These are phyloP conservation scores for fruit fly (Drosophila melanogaster) DNA, from an alignment of 1,140 invertebrate species.

Conservation along the genomic window Release_6_plus_ISO1_MT NC_004354.4:7975501-7976000, in stretches of 20 bases:
- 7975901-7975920: slow-evolving; percentile 19
- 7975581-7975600: slow-evolving; percentile 29
- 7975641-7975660: slow-evolving; percentile 20
- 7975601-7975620: slow-evolving; percentile 71
- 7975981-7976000: not conserved
- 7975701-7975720: slow-evolving; percentile 14
- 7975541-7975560: slow-evolving; percentile 59
- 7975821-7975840: slow-evolving; percentile 61
- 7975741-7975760: slow-evolving; percentile 24
- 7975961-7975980: slow-evolving; percentile 2
- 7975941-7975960: slow-evolving; percentile 11
- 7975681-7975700: slow-evolving; percentile 15
- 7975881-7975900: slow-evolving; percentile 72
- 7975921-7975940: slow-evolving; percentile 53
- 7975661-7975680: slow-evolving; percentile 1
- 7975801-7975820: slow-evolving; percentile 32
- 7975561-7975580: slow-evolving; percentile 27
- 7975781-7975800: slow-evolving; percentile 71
- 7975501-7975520: not conserved
- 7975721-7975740: not conserved
- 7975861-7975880: slow-evolving; percentile 77
- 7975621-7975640: slow-evolving; percentile 55
- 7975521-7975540: slow-evolving; percentile 58
- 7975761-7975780: slow-evolving; percentile 9
- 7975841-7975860: slow-evolving; percentile 80